Percentiles rank a stretch among this genome's conserved stretches.
These are phyloP conservation scores for Bos indicus DNA, from an alignment of 2,113 vertebrate species.

Conservation along the genomic window DNA sequence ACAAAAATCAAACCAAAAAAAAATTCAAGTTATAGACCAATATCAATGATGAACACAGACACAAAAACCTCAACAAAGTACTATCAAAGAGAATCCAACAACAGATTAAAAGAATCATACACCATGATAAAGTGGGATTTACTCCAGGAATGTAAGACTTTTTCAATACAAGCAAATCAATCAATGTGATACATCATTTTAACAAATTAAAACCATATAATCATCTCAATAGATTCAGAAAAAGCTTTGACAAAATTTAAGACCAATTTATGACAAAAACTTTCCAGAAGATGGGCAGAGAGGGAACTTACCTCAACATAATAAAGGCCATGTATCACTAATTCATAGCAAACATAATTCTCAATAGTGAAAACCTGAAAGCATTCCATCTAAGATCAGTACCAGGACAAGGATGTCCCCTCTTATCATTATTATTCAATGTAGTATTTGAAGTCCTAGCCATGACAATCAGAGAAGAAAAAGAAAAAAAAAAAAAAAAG, in stretches of 20 bases:
- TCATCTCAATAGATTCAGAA: not conserved
- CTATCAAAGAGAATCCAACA: not conserved
- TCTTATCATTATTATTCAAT: not conserved
- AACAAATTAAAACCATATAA: not conserved
- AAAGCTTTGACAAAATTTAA: not conserved
- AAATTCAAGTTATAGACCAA: not conserved
- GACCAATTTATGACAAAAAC: not conserved
- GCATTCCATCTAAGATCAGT: not conserved
- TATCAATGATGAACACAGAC: not conserved
- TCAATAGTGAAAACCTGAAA: not conserved
- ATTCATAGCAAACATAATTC: not conserved
- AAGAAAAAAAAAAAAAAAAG: too few species aligned
- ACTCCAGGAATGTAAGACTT: not conserved
- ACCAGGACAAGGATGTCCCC: not conserved
- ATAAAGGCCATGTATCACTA: not conserved
- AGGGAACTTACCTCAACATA: not conserved
- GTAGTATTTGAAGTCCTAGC: too few species aligned
- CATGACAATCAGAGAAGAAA: too few species aligned
- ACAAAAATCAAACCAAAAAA: not conserved
- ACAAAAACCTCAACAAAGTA: not conserved
- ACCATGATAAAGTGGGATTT: not conserved
- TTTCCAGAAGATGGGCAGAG: not conserved
- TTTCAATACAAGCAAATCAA: not conserved
- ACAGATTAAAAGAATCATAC: not conserved
- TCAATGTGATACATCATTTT: not conserved